Percentiles rank a stretch among this genome's conserved stretches.
Evolutionary conservation across 2,797 vertebrate genomes (phyloP).

Genomic region (Prunella strophiata): DNA sequence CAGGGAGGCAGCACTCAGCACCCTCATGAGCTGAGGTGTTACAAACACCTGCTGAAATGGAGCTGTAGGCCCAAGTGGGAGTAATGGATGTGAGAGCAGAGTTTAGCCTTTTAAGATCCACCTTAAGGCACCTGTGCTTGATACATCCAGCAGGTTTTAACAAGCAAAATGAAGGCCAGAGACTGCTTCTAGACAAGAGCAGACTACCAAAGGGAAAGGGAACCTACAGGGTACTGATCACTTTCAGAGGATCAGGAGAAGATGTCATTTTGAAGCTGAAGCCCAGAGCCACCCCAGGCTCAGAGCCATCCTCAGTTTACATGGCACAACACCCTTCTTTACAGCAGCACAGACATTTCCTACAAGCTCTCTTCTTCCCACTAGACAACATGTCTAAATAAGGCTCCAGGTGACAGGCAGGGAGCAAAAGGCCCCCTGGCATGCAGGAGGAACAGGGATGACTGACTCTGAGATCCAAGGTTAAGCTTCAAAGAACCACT

Average conservation of each 20-base stretch:
- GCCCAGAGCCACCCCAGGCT: not conserved
- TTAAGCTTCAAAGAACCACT: not conserved
- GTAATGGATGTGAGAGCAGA: not conserved
- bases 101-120: not conserved
- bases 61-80: not conserved
- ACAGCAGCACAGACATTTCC: not conserved
- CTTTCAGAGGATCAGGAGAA: not conserved
- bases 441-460: not conserved
- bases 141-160: not conserved
- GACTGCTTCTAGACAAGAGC: not conserved
- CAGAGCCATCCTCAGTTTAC: not conserved
- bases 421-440: not conserved
- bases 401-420: not conserved
- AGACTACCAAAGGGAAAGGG: not conserved
- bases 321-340: not conserved
- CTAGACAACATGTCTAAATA: not conserved
- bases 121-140: not conserved
- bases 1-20: not conserved
- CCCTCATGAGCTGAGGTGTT: not conserved
- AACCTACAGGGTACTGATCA: accelerated
- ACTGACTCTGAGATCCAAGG: not conserved
- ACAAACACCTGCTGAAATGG: not conserved
- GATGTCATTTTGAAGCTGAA: not conserved
- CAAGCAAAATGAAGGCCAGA: not conserved
- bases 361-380: not conserved